Conservation (phyloP, 2,113 vertebrate genomes). For the Potamarius usumacintae region DNA sequence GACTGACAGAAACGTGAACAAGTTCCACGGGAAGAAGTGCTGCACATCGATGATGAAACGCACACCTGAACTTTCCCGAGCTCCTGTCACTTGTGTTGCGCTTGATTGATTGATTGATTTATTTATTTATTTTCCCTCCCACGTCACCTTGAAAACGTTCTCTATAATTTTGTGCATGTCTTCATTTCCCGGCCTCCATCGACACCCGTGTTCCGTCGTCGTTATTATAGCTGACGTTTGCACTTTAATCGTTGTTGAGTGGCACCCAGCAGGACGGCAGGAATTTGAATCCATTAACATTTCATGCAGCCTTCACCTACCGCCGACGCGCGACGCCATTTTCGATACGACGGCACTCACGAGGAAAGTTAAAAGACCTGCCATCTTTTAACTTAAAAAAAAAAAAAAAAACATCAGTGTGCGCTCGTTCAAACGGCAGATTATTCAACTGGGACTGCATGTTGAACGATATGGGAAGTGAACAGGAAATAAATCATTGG, state of each 20-base stretch:
- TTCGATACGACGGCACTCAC: slow-evolving; percentile 14
- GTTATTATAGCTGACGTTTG: slow-evolving; percentile 43
- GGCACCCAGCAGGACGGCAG: slow-evolving; percentile 19
- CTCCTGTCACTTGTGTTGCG: not conserved
- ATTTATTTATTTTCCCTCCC: not conserved
- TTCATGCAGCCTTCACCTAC: slow-evolving; percentile 54
- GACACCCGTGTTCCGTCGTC: slow-evolving; percentile 26
- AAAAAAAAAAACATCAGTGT: slow-evolving; percentile 4
- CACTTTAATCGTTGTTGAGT: slow-evolving; percentile 41
- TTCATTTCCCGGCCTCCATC: slow-evolving; percentile 16
- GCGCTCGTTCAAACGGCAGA: not conserved
- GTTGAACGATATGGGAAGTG: slow-evolving; percentile 7
- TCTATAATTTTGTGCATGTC: not conserved
- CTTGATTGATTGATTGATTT: slow-evolving; percentile 13
- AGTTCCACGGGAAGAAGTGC: not conserved
- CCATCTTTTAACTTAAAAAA: not conserved
- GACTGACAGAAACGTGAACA: not conserved
- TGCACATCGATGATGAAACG: not conserved
- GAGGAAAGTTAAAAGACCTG: slow-evolving; percentile 26
- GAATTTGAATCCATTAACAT: slow-evolving; percentile 56
- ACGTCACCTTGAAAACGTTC: not conserved
- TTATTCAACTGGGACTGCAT: not conserved
- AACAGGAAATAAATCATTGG: not conserved
- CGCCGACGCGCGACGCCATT: slow-evolving; percentile 16
- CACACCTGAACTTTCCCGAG: not conserved